These are phyloP conservation scores for Papilio polytes DNA, from an alignment of 1,140 invertebrate species.

Conservation along the genomic window DNA sequence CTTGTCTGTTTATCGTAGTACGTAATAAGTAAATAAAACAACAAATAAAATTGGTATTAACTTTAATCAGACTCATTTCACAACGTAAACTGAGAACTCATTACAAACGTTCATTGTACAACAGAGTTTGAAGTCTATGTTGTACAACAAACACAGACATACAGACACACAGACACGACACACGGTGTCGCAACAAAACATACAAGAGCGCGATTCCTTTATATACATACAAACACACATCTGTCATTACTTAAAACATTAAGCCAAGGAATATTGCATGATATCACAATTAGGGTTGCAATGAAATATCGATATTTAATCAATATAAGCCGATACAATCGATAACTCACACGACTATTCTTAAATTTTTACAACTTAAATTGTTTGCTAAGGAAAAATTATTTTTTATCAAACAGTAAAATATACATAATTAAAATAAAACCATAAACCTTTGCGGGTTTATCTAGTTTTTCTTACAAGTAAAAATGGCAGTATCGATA, in stretches of 20 bases:
- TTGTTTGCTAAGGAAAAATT: not conserved
- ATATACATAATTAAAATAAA: too few relatives aligned
- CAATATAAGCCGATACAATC: slow-evolving; percentile 9
- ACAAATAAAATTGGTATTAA: slow-evolving; percentile 68
- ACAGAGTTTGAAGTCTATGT: slow-evolving; percentile 50
- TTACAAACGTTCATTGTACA: slow-evolving; percentile 58
- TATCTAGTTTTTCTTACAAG: not conserved
- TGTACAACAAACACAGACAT: slow-evolving; percentile 54
- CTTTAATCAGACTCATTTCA: slow-evolving; percentile 82
- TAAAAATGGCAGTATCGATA: not conserved
- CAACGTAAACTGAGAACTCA: slow-evolving; percentile 78
- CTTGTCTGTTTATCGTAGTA: too few relatives aligned
- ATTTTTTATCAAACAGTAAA: too few relatives aligned
- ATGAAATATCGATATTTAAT: not conserved
- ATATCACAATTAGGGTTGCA: slow-evolving; percentile 6
- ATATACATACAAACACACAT: slow-evolving; percentile 39
- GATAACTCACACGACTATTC: not conserved
- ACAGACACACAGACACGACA: slow-evolving; percentile 55
- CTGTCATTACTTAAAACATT: slow-evolving; percentile 26
- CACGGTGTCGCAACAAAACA: slow-evolving; percentile 66
- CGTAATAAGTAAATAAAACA: slow-evolving; percentile 55
- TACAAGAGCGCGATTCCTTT: slow-evolving; percentile 41
- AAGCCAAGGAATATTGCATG: not conserved
- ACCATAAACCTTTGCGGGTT: too few relatives aligned
- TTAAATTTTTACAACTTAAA: not conserved